Base-by-base conservation (phyloP, 2,888 invertebrate species). In the Drosophila tanythrix region DNA sequence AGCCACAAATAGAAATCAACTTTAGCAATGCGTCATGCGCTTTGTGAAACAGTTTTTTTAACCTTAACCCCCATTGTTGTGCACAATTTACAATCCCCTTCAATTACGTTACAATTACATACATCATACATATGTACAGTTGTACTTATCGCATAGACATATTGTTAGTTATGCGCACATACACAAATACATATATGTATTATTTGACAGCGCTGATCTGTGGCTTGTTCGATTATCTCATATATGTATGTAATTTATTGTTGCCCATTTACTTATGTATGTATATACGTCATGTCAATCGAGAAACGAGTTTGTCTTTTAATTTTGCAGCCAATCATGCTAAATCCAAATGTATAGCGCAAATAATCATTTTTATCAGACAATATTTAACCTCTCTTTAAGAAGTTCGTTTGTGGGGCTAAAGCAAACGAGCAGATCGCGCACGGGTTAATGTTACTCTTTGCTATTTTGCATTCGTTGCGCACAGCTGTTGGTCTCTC, bases 21-120 rank as follows among this genome's bases (percentile, higher is more conserved):
- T 79, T 73, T 73, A 61, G 81, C 66, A 81, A 78, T 79, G 78
- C 79, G 79, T 79, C 79, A 79, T 79, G 63, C 81, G 73, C 69
- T 79, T 81, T 66, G 69, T 81, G 52, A 77, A 77, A 81, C 68
- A 78, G 2, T 21, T 46, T 79, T 68, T n/a, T n/a, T 74, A 82
- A 70, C 79, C 75, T 82, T 79, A 81, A 82, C 81, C 76, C 72
- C 33, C 38, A 63, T 67, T 53, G 59, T 51, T 51, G 57, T 18
- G 29, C 48, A 15, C 38, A 25, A 36, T 35, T 31, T 36, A 18
- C n/a, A 36, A 25, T 15, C 46, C 31, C 18, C 46, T 25, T 46
- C 46, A 46, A 46, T 46, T 46, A 46, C 31, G n/a, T 53, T 55
- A 63, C 35, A 48, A 21, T 52, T 55, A 21, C 43, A 46, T 50